Evolutionary conservation across 2,113 vertebrate genomes (phyloP).

Genomic region (Mesembrinibis cayennensis): DNA sequence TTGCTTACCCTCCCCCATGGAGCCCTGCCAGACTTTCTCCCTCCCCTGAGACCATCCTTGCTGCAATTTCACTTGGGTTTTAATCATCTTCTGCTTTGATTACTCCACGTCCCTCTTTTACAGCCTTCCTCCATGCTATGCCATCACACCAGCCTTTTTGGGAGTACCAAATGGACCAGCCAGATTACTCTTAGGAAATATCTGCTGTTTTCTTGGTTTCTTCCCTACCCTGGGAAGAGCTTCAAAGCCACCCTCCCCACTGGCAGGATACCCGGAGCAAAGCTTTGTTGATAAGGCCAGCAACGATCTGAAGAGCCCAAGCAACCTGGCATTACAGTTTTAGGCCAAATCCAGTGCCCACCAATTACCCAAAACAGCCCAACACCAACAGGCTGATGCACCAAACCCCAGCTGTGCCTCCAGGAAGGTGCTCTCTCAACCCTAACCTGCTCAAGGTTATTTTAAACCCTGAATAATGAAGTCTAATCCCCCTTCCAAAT

Average conservation of each 20-base stretch:
- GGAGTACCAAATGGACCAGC: not conserved
- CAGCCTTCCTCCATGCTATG: not conserved
- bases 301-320: not conserved
- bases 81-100: constrained; percentile 6
- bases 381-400: not conserved
- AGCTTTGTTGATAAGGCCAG: not conserved
- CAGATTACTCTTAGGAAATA: constrained; percentile 35
- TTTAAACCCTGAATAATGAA: not conserved
- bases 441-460: not conserved
- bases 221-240: not conserved
- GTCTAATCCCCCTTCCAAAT: not conserved
- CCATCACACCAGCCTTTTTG: not conserved
- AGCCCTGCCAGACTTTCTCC: not conserved
- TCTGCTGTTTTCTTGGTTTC: constrained; percentile 10
- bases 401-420: not conserved
- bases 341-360: not conserved
- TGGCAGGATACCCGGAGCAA: not conserved
- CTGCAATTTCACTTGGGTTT: not conserved
- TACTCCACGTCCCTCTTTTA: not conserved
- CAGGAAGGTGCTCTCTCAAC: not conserved
- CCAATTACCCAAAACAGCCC: not conserved
- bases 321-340: not conserved
- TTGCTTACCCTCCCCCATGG: not conserved
- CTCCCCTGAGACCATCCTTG: not conserved
- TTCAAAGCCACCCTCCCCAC: not conserved